Base-by-base conservation (phyloP, 2,797 vertebrate genomes). In the Naso thynnoides region DNA sequence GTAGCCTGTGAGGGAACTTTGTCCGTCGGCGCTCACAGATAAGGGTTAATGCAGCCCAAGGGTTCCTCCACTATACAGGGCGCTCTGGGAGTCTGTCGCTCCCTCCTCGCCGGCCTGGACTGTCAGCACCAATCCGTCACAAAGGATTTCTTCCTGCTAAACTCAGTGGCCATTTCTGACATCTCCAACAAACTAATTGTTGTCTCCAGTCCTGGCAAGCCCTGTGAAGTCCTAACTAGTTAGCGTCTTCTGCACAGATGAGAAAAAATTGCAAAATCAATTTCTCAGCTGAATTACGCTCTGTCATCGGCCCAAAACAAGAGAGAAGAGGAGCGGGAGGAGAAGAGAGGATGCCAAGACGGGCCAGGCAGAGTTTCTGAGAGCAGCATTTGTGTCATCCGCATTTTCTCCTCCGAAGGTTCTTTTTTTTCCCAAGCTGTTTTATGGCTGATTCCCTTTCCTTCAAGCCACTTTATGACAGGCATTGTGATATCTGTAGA, bases 161-260 rank as follows among this genome's bases (percentile, higher is more conserved):
- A 95, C 95, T 95, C 95, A 94, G 95, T 93, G 94, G 95, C 95
- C 94, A 94, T 94, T 95, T 95, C 95, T 96, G 95, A 97, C 96
- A 95, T 96, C 93, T 95, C 93, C 94, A 95, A 96, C 95, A 95
- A 96, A 96, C 95, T 97, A 97, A 98, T 97, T 98, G 97, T 97
- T 98, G 95, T 97, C 95, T 96, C 91, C 92, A 94, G 94, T 80
- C 91, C 94, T 95, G 94, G 11, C 68, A 75, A 95, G 92, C 89
- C 92, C 95, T 96, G 94, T 96, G 96, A 97, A 97, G 95, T 97
- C 96, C 95, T 95, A 95, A 96, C 80, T 91, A 96, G 96, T 97
- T 97, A 96, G 96, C 95, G 95, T 97, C 95, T 96, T 95, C 94
- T 92, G 92, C 93, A 88, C 93, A 93, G 94, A 96, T 90, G 94